phyloP scores from a whole-genome alignment of 2,888 invertebrate genomes.

The Carpatolechia fugitivella region DNA sequence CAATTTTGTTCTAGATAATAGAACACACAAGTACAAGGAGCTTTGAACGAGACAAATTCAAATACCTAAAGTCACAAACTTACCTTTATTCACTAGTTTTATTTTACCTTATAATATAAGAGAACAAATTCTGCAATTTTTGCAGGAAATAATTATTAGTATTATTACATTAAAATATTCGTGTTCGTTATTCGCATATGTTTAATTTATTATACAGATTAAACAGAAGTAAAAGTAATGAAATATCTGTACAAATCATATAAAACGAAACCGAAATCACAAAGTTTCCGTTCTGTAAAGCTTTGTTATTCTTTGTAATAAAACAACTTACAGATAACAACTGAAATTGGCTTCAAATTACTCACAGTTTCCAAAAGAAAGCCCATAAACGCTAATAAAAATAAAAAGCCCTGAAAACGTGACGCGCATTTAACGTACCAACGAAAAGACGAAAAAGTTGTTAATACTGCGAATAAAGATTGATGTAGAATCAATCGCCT shows the following conservation, averaged over 20 bases:
- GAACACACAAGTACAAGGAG: neutral
- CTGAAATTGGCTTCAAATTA: neutral
- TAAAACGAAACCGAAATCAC: too few species aligned
- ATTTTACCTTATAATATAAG: too few species aligned
- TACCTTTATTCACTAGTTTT: too few species aligned
- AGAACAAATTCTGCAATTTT: too few species aligned
- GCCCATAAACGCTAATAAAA: conserved; percentile 9
- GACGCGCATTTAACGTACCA: conserved; percentile 30
- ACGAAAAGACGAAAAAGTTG: conserved; percentile 45
- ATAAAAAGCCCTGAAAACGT: conserved; percentile 23
- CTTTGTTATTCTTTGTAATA: neutral
- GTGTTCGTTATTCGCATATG: too few species aligned
- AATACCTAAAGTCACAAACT: too few species aligned
- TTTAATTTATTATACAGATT: too few species aligned
- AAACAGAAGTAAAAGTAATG: too few species aligned
- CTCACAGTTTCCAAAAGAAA: neutral
- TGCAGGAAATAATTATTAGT: too few species aligned
- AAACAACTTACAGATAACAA: neutral
- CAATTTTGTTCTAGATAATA: neutral
- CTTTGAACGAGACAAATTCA: neutral
- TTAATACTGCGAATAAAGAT: conserved; percentile 72
- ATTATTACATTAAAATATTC: too few species aligned
- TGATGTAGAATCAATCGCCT: conserved; percentile 76
- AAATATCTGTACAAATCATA: too few species aligned
- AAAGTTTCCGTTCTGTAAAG: too few species aligned